Evolutionary conservation across 2,888 invertebrate species (phyloP), one percentile per base, ranked within the genome.

Genomic region (Falcaria lacertinaria): DNA sequence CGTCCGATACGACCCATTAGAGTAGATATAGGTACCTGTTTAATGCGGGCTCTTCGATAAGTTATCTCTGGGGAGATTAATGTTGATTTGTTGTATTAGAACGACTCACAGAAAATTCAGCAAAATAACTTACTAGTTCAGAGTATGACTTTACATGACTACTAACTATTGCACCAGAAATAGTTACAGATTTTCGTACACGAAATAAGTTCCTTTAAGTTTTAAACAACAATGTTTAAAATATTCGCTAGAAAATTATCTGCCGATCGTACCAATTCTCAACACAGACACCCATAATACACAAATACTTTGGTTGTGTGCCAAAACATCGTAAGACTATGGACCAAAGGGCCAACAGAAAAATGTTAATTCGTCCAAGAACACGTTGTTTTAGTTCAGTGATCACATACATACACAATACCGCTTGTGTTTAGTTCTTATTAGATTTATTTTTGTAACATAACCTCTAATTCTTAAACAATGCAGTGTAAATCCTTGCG

Each of bases 391-490:
- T 28, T 11, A 7, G 11, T 28, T 28, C 1, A 11, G 28, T 2
- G 11, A 11, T 28, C 28, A 28, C 28, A 28, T 11, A 11, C 28
- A 28, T 11, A 28, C 28, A 28, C 28, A 28, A 28, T 11, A 28
- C 11, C 47, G 44, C 45, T 40, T 42, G 44, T 35, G 34, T 41
- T 48, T 43, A 42, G 45, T 50, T 46, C 43, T 44, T 22, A 58
- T 52, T 41, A 49, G 47, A 72, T 28, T 28, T 28, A 69, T 72
- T 72, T 68, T 64, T 45, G 55, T 64, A 64, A 83, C 80, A 83
- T 88, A 88, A 88, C 87, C 88, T 88, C 82, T 83, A 87, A 87
- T 79, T 71, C 45, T 54, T 61, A 58, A 55, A 64, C 56, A 58
- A 65, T 58, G 55, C 49, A 52, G 35, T 55, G 49, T 50, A 44